Evolutionary conservation across 1,140 invertebrate species (phyloP).

Genomic region (Scaptomyza hsui): DNA sequence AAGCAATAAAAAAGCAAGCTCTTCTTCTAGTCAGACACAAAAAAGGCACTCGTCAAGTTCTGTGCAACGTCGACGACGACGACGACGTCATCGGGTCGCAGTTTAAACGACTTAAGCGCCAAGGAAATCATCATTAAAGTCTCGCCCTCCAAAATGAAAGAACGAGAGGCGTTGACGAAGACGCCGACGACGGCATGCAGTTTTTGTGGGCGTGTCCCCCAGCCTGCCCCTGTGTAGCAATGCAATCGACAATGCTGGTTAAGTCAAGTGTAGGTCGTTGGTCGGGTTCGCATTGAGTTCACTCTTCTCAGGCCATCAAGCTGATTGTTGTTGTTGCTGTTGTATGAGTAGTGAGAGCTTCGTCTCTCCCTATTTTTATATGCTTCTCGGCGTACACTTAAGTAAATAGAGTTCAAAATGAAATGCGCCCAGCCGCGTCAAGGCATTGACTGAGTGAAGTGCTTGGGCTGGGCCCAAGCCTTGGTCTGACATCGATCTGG

Average conservation of each 20-base stretch:
- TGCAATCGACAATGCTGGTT: conserved; percentile 83
- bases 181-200: conserved; percentile 31
- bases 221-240: conserved; percentile 18
- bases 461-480: conserved; percentile 31
- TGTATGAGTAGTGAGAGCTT: conserved; percentile 31
- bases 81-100: conserved; percentile 53
- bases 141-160: conserved; percentile 42
- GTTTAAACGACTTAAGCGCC: conserved; percentile 81
- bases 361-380: conserved; percentile 40
- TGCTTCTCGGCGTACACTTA: conserved; percentile 68
- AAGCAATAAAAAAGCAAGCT: conserved; percentile 50
- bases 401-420: conserved; percentile 81
- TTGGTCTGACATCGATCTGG: conserved; percentile 73
- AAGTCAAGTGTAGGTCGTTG: conserved; percentile 83
- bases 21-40: conserved; percentile 65
- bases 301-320: conserved; percentile 27
- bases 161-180: conserved; percentile 35
- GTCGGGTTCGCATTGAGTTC: conserved; percentile 53
- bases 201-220: conserved; percentile 40
- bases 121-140: conserved; percentile 83
- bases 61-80: conserved; percentile 33
- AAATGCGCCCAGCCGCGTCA: conserved; percentile 70
- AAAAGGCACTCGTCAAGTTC: conserved; percentile 77
- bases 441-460: conserved; percentile 59
- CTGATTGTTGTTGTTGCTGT: conserved; percentile 60